phyloP scores from a whole-genome alignment of 2,888 invertebrate genomes.

The Cephus pulcher region DNA sequence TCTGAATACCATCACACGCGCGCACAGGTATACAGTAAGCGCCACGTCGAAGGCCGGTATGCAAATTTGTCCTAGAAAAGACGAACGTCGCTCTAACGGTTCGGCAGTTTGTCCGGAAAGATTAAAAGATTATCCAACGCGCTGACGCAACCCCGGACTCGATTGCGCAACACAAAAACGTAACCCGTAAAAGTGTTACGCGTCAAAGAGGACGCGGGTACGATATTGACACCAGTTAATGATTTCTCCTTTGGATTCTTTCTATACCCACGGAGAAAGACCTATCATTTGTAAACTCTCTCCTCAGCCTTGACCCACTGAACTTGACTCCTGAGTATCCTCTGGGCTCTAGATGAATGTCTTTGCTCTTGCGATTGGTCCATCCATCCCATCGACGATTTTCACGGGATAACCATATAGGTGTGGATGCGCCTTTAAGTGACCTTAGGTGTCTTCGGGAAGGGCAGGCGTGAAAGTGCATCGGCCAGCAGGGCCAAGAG shows the following conservation, averaged over 20 bases:
- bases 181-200: conserved; percentile 53
- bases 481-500: no score
- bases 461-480: no score
- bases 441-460: background rate
- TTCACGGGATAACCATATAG: no score
- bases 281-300: conserved; percentile 39
- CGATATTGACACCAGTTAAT: background rate
- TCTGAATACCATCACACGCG: no score
- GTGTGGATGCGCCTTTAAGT: background rate
- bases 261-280: conserved; percentile 23
- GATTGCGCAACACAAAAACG: conserved; percentile 53
- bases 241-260: background rate
- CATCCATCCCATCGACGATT: background rate
- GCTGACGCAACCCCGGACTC: conserved; percentile 39
- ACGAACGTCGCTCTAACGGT: conserved; percentile 25
- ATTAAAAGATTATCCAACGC: conserved; percentile 49
- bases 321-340: conserved; percentile 26
- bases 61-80: conserved; percentile 38
- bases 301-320: conserved; percentile 55
- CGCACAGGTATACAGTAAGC: no score
- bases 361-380: background rate
- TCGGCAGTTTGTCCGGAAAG: conserved; percentile 27
- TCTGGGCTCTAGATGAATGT: no score
- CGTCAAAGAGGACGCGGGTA: background rate
- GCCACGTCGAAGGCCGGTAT: conserved; percentile 18